Evolutionary conservation across 2,888 invertebrate species (phyloP), one percentile per base, ranked within the genome.

Genomic region (Drosophila borealis): DNA sequence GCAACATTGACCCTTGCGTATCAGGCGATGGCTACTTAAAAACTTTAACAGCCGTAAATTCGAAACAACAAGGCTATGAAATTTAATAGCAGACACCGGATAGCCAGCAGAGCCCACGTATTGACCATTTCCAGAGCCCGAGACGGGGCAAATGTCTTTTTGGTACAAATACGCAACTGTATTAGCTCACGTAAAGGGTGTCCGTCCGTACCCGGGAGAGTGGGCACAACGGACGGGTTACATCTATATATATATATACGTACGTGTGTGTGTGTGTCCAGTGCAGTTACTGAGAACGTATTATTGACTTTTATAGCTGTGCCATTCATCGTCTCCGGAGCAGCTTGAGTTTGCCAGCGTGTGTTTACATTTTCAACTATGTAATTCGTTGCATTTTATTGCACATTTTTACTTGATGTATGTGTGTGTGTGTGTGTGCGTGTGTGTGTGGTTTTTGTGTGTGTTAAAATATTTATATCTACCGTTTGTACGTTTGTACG

Each of bases 331-430:
- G 57, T 63, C 17, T 60, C 17, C 41, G 34, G 17, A 36, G n/a
- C 44, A 54, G 25, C 61, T 67, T 55, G 41, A 45, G 67, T 66
- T 64, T 63, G 49, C 68, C 53, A 62, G 75, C 76, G 71, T 74
- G 76, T 85, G 88, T 86, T 88, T 82, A 88, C 88, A 88, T 82
- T 86, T 82, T 82, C 87, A 85, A 88, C 88, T 82, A 85, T 85
- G 86, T 83, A 88, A 88, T 85, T 88, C 83, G 88, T 79, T 88
- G 83, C 83, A 83, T 83, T 83, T 83, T 88, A 85, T 78, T 80
- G 81, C 79, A 81, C 81, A 74, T 63, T 74, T 81, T 71, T 54
- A 67, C 60, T 11, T n/a, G 6, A 51, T 36, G 48, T 49, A 63
- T 70, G 54, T 57, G 66, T 53, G 66, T 10, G 55, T 53, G 59